Base-by-base conservation (phyloP, 2,113 vertebrate genomes). In the Pycnonotus jocosus region DNA sequence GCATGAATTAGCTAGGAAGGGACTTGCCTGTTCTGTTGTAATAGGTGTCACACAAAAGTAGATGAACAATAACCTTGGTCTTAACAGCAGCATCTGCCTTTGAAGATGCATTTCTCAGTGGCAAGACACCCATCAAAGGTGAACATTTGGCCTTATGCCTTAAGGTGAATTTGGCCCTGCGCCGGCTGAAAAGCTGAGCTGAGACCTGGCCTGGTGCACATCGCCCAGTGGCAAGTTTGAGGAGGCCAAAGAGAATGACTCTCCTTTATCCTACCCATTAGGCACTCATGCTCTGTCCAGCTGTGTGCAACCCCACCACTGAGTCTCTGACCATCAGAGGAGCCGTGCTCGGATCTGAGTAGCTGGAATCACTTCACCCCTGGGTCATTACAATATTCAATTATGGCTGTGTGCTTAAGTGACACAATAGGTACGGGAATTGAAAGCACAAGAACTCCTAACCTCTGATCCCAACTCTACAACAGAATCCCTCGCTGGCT, bases 381-480 rank as follows among this genome's bases (percentile, higher is more conserved):
- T 17, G 50, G 72, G 82, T 93, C 92, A 88, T 90, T 78, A 64
- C 0, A 0, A 60, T 90, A 92, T 81, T 92, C 82, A 91, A 30
- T 96, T 92, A 95, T 42, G 77, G 65, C 57, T 92, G 82, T 7
- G 8, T 92, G 65, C 90, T 93, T 81, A 71, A 95, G 68, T 86
- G 93, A 84, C 88, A 92, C 92, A 86, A 81, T 84, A 93, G 92
- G 82, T 61, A 83, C 3, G 57, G 82, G 88, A 94, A 96, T 50
- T 93, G 65, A 93, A 95, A 86, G 90, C 76, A 91, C 76, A 94
- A 74, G 93, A 90, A 42, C 76, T 88, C 45, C 86, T 94, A 92
- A 96, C 88, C 90, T 92, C 80, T 96, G 95, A 94, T 92, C 76
- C 86, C 58, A 64, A 25, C 72, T 93, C 48, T 94, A 53, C 50